These are phyloP conservation scores for Gobiocypris rarus DNA, from an alignment of 2,113 vertebrate genomes.

Conservation along the genomic window DNA sequence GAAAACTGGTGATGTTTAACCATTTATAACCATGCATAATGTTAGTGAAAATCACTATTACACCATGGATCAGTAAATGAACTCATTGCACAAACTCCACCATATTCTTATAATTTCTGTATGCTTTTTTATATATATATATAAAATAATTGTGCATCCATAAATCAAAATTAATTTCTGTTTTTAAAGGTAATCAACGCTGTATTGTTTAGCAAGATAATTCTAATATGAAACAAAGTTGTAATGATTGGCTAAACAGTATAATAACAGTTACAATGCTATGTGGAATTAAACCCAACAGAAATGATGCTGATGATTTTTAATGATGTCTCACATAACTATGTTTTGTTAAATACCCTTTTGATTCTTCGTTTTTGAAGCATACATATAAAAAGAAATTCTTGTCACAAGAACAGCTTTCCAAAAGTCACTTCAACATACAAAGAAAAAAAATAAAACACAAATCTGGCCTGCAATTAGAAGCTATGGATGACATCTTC, in stretches of 20 bases:
- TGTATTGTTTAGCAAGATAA: neutral
- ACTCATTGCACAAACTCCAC: neutral
- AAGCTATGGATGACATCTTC: neutral
- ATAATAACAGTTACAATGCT: neutral
- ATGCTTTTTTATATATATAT: too few relatives aligned
- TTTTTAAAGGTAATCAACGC: neutral
- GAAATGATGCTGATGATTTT: neutral
- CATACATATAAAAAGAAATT: neutral
- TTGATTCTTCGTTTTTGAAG: neutral
- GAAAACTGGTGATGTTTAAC: slow-evolving; percentile 1
- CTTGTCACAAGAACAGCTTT: slow-evolving; percentile 9
- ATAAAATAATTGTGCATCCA: too few relatives aligned
- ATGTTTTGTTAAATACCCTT: neutral
- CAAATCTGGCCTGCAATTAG: slow-evolving; percentile 6
- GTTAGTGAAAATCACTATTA: neutral
- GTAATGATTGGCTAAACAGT: neutral
- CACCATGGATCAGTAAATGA: neutral
- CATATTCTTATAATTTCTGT: neutral
- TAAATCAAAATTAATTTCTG: neutral
- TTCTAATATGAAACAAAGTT: neutral
- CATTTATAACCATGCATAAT: slow-evolving; percentile 19
- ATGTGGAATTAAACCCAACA: neutral
- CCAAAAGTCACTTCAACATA: neutral
- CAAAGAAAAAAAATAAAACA: neutral
- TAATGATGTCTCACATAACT: neutral